Conservation (phyloP, 2,113 vertebrate species). For the Neopipo cinnamomea region DNA sequence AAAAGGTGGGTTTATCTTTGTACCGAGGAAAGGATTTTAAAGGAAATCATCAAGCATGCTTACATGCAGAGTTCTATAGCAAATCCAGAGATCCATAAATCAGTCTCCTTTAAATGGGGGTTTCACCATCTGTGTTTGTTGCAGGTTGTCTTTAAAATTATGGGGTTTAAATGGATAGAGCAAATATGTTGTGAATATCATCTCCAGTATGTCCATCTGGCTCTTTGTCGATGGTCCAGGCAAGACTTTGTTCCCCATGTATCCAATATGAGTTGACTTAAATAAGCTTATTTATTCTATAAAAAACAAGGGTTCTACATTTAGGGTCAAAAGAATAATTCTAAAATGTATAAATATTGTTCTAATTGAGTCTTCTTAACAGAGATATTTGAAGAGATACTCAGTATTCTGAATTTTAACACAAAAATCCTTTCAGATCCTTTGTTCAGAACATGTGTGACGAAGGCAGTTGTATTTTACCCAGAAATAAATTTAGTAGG, state of each 20-base stretch:
- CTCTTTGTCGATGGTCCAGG: background rate
- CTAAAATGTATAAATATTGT: background rate
- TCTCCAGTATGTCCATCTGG: background rate
- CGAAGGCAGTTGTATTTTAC: background rate
- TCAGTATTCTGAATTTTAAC: background rate
- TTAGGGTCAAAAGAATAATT: background rate
- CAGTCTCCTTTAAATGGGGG: background rate
- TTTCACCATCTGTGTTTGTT: background rate
- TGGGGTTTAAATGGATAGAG: background rate
- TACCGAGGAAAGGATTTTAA: background rate
- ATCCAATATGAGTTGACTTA: background rate
- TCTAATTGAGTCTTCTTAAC: background rate
- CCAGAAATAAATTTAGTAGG: background rate
- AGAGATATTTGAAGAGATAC: background rate
- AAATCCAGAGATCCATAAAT: background rate
- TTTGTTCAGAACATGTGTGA: background rate
- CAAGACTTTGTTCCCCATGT: background rate
- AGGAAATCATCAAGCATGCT: background rate
- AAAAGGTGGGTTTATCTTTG: background rate
- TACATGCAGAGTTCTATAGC: background rate
- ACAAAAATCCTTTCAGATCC: background rate
- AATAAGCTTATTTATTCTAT: background rate
- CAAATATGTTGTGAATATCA: background rate
- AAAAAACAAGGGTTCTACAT: background rate
- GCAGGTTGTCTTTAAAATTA: background rate